These are phyloP conservation scores for Myocastor coypus DNA, from an alignment of 2,113 vertebrate species.

Conservation along the genomic window DNA sequence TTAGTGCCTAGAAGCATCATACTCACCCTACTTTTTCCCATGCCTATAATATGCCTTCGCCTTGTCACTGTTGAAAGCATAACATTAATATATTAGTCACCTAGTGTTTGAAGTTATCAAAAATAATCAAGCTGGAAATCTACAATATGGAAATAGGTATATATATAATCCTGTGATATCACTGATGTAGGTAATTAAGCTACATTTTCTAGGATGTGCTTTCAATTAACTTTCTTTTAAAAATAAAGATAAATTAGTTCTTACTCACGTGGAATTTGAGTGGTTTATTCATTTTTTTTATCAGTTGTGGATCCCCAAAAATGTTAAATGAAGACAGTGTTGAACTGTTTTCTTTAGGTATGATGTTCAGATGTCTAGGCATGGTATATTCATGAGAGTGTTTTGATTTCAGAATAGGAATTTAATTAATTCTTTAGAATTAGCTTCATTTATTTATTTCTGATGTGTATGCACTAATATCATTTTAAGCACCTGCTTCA, in stretches of 20 bases:
- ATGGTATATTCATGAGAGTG: background rate
- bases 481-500: slow-evolving; percentile 73
- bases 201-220: background rate
- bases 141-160: background rate
- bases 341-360: background rate
- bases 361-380: slow-evolving; percentile 2
- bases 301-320: background rate
- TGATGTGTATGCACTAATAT: slow-evolving; percentile 74
- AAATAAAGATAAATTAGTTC: background rate
- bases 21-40: background rate
- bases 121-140: background rate
- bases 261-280: background rate
- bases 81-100: background rate
- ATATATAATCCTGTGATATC: background rate
- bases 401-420: slow-evolving; percentile 60
- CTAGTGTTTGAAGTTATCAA: background rate
- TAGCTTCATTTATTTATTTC: slow-evolving; percentile 62
- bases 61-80: background rate
- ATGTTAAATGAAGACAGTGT: background rate
- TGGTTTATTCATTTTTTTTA: slow-evolving; percentile 27
- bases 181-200: background rate
- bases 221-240: background rate
- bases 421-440: slow-evolving; percentile 60
- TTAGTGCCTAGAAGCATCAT: background rate
- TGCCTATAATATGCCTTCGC: background rate